phyloP scores from a whole-genome alignment of 2,113 vertebrate species.

The Phylloscopus whistleri region DNA sequence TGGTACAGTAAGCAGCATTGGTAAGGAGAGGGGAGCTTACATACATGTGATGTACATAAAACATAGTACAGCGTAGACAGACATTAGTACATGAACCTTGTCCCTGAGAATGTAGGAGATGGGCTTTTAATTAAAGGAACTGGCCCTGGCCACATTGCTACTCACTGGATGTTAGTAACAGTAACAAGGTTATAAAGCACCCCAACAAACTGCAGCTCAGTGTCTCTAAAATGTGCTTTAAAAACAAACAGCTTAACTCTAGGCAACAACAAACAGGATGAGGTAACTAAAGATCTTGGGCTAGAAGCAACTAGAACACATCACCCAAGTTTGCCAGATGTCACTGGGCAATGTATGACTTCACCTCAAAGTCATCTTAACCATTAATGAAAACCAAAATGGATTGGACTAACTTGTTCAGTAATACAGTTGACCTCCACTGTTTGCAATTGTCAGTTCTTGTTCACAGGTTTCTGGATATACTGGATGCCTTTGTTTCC shows the following conservation, averaged over 20 bases:
- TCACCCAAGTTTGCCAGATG: not conserved
- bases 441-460: not conserved
- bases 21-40: not conserved
- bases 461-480: not conserved
- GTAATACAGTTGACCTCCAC: not conserved
- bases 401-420: not conserved
- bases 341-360: not conserved
- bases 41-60: not conserved
- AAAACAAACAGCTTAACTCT: not conserved
- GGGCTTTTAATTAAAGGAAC: not conserved
- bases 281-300: constrained; percentile 9
- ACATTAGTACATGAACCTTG: not conserved
- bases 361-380: not conserved
- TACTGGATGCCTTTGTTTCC: not conserved
- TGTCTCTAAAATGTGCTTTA: not conserved
- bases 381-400: not conserved
- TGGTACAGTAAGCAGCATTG: not conserved
- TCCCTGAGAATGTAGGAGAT: not conserved
- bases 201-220: not conserved
- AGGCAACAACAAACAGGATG: not conserved
- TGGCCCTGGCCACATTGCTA: not conserved
- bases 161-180: not conserved
- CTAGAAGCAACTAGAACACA: not conserved
- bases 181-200: not conserved
- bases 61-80: not conserved